phyloP scores from a whole-genome alignment of 2,888 invertebrate genomes.

The Trichopoda pennipes region DNA sequence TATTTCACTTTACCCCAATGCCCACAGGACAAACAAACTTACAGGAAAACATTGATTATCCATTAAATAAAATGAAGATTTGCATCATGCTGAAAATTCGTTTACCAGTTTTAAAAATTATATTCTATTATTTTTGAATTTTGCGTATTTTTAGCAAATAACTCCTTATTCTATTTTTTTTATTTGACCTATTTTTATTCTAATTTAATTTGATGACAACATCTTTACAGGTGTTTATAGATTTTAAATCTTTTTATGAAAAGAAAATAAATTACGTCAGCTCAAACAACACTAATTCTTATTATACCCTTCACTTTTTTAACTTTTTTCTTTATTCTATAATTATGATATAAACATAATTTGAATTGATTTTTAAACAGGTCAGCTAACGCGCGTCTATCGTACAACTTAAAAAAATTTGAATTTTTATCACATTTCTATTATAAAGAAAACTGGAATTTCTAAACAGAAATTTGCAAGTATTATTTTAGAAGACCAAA shows the following conservation, averaged over 20 bases:
- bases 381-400: conserved; percentile 15
- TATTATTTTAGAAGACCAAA: conserved; percentile 1
- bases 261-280: conserved; percentile 19
- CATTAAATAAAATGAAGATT: no score
- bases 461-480: conserved; percentile 25
- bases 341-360: conserved; percentile 5
- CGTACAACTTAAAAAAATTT: conserved; percentile 2
- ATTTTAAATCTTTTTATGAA: not conserved
- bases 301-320: not conserved
- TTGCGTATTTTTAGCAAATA: no score
- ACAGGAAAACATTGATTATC: no score
- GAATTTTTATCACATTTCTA: not conserved
- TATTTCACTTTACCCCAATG: no score
- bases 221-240: not conserved
- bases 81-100: no score
- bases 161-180: not conserved
- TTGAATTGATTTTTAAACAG: conserved; percentile 23
- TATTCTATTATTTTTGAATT: no score
- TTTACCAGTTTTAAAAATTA: no score
- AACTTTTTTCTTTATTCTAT: not conserved
- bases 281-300: not conserved
- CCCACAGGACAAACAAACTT: no score
- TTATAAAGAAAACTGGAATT: conserved; percentile 1
- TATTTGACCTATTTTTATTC: not conserved
- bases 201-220: not conserved